Evolutionary conservation across 2,888 invertebrate genomes (phyloP), one percentile per base, ranked within the genome.

Genomic region (Calameuta pallipes): DNA sequence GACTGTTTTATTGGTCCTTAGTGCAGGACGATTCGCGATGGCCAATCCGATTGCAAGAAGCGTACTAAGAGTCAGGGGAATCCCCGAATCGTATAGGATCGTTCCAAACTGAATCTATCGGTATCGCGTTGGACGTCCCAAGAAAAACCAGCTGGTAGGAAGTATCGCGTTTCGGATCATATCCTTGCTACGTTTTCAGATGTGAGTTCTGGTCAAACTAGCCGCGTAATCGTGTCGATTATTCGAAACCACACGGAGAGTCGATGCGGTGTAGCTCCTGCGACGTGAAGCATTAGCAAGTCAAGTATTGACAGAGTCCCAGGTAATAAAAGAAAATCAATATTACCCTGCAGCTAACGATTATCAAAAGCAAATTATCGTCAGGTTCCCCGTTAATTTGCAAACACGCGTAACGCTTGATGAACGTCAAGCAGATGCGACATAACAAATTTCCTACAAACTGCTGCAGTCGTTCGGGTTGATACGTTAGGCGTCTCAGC

Each of bases 401-500:
- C 81, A 80, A 82, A 79, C 78, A 79, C 73, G 80, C 76, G 74
- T 77, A 74, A 80, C 74, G 73, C 78, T 80, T 83, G 79, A 80
- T 80, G 77, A 76, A 69, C 70, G 76, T 82, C 80, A 79, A 83
- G 82, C 80, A 77, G 76, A 11, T 23, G 9, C 9, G 15, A 23
- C 9, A 56, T 56, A 56, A 56, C 23, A 56, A 23, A 23, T 6
- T 56, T 23, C 9, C 9, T 23, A 56, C 6, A 15, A 15, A 9
- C 23, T 56, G 2, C 56, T 6, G 56, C 56, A 9, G 56, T 6
- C 9, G 23, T 9, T 9, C 56, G 0, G 1, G 56, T 11, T 0
- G 56, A 23, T 6, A 9, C 6, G 23, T 56, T 23, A 23, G 23
- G 4, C 56, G 23, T 56, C 9, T 23, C 23, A 15, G 41, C 4